Base-by-base conservation (phyloP, 2,888 invertebrate species). In the Lasioglossum pauxillum region DNA sequence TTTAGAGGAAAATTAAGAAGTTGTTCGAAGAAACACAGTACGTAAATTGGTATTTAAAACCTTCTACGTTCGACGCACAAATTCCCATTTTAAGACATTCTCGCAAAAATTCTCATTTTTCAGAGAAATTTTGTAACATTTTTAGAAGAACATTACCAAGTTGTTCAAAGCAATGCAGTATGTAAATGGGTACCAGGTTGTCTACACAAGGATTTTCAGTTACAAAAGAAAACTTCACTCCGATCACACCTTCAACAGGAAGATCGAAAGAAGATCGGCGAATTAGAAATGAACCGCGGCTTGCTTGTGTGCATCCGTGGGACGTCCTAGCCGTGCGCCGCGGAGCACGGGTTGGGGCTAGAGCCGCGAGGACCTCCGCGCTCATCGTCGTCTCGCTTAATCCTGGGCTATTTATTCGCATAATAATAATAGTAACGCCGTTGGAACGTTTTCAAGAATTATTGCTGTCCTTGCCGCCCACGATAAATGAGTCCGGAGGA, bases 401-500 rank as follows among this genome's bases (percentile, higher is more conserved):
- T 94, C 95, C 92, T 90, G 87, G 92, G 90, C 93, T 94, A 95
- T 95, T 95, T 94, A 95, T 95, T 94, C 94, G 92, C 93, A 90
- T 91, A 92, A 92, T 92, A 92, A 94, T 94, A 94, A 95, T 95
- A 95, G 94, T 95, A 95, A 95, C 93, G 94, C 93, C 93, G 93
- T 93, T 88, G 93, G 93, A 92, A 93, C 94, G 94, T 95, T 95
- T 94, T 94, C 94, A 94, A 95, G 95, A 95, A 95, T 95, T 95
- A 95, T 95, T 89, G 94, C 95, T 93, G 94, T 94, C 94, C 94
- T 95, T 95, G 95, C 94, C 93, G 91, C 91, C 92, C 91, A 95
- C 94, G 95, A 95, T 95, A 95, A 95, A 95, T 94, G 95, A 95
- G 95, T 95, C 92, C 94, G 92, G 93, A 94, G 95, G 95, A 95